Evolutionary conservation across 2,888 invertebrate genomes (phyloP), one percentile per base, ranked within the genome.

Genomic region (Cinara cedri): DNA sequence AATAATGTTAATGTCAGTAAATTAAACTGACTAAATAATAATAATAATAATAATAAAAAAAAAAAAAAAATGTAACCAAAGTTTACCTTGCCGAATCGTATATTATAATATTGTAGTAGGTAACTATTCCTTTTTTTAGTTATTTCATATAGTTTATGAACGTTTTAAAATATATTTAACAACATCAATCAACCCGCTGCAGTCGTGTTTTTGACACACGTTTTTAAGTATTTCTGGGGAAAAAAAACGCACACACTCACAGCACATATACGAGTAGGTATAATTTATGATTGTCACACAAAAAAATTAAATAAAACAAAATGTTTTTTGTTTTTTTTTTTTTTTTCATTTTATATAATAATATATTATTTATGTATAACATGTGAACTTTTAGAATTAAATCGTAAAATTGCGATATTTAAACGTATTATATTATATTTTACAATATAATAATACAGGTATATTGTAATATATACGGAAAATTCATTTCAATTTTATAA

Each of bases 131-230:
- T n/a, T n/a, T 51, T 21, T 55, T 46, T 71, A 71, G 71, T 55
- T 71, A 55, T 71, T 21, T 46, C 24, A 24, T 24, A 49, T 24
- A 26, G 16, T 49, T n/a, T 49, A 57, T n/a, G 49, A 49, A 49
- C 6, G 19, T 72, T 60, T 46, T 10, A 13, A 57, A 55, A 21
- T 8, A n/a, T 6, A 60, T 60, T 26, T 46, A 60, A 72, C 26
- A 72, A 72, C 72, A 72, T 60, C 60, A 72, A 72, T 72, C 60
- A 72, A 72, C 46, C 26, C 14, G 8, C 1, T 19, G 60, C 26
- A 46, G 60, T 49, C 13, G 19, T 72, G 60, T 72, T 72, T 72
- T 72, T 72, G 72, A 72, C 72, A 24, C 46, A 24, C 26, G 72
- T 72, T 72, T 60, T 72, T 71, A 57, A 72, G 70, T 70, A 46